phyloP scores from a whole-genome alignment of 2,888 invertebrate species.

The Zaprionus lineosus region DNA sequence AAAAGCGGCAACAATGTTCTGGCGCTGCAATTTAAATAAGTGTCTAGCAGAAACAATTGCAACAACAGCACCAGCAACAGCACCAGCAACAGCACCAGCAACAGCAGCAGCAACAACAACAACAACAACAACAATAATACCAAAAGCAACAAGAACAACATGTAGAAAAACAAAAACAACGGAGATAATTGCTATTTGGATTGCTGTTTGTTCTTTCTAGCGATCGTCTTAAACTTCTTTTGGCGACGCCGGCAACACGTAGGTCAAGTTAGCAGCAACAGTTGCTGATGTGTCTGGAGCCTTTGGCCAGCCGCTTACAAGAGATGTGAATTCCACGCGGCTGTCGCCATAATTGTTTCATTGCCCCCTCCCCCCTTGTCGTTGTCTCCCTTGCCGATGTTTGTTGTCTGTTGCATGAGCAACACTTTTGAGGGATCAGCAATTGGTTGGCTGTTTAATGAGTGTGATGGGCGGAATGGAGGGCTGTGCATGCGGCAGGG shows the following conservation, averaged over 20 bases:
- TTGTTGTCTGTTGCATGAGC: conserved; percentile 16
- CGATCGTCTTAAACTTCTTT: conserved; percentile 59
- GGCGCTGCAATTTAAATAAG: conserved; percentile 69
- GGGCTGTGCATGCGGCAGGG: conserved; percentile 12
- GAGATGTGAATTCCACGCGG: conserved; percentile 70
- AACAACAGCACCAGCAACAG: conserved; percentile 6
- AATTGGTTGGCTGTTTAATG: conserved; percentile 63
- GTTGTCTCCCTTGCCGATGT: neutral
- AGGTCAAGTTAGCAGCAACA: conserved; percentile 54
- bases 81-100: conserved; percentile 17
- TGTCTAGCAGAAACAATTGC: conserved; percentile 50
- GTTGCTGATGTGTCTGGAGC: conserved; percentile 40
- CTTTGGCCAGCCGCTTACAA: conserved; percentile 76
- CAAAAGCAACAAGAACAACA: conserved; percentile 32
- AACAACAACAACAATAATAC: conserved; percentile 2
- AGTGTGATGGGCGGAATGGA: conserved; percentile 21
- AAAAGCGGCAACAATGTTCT: conserved; percentile 34
- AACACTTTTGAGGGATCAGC: conserved; percentile 51
- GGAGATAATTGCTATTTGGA: conserved; percentile 63
- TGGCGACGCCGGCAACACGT: conserved; percentile 57
- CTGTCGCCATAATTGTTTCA: conserved; percentile 75
- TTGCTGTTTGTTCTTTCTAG: conserved; percentile 55
- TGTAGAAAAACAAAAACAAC: no score
- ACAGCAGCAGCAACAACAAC: conserved; percentile 16
- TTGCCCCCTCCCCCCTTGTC: conserved; percentile 12